Evolutionary conservation across 2,113 vertebrate species (phyloP), one percentile per base, ranked within the genome.

Genomic region (Elephas maximus): DNA sequence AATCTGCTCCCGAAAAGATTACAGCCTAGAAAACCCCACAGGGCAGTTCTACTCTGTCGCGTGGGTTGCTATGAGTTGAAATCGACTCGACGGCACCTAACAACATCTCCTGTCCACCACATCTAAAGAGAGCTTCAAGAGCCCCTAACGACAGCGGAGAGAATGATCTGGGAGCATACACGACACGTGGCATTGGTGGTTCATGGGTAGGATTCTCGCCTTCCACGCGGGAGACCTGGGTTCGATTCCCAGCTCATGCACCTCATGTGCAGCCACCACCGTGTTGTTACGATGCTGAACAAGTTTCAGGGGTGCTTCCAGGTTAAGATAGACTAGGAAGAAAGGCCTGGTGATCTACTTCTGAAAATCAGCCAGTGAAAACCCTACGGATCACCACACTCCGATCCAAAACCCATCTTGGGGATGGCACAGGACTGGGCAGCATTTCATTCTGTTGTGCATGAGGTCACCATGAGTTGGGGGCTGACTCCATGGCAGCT

Each of bases 121-220:
- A 33, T 20, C 48, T 28, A 33, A 65, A 53, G 74, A 77, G 33
- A 37, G 51, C 63, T 86, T 77, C 86, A 21, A 63, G 87, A 86
- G 0, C 48, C 37, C 28, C 3, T 21, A 20, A 23, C 0, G 10
- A 26, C 12, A 37, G 83, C 24, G 3, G 0, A 20, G 7, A 86
- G 33, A 63, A n/a, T 21, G 82, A 41, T 11, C 18, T 41, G 48
- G 77, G 76, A 33, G 26, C 37, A 15, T 1, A 14, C 2, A 2
- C 18, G 8, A 28, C 24, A 15, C 28, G 51, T 65, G 77, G 81
- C 24, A 21, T 30, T 23, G 60, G 60, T 62, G 60, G 60, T 62
- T 62, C 18, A 62, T 18, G 60, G 60, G 21, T 23, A 62, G 60
- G 23, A 62, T 62, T 21, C 60, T 62, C 21, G 60, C 60, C 60